phyloP scores from a whole-genome alignment of 2,888 invertebrate species.

The Myopa tessellatipennis region DNA sequence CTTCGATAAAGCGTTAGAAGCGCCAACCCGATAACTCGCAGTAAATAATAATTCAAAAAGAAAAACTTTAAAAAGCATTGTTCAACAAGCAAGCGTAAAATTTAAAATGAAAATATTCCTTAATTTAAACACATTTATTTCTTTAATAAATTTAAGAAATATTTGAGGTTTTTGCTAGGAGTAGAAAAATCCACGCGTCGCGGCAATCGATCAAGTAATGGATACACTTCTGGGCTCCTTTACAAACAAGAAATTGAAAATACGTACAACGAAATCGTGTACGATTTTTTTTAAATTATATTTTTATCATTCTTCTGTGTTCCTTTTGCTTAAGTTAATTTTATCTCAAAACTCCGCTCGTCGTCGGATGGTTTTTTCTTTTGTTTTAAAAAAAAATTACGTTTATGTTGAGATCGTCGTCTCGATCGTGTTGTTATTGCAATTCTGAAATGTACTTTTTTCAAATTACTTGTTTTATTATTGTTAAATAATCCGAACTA shows the following conservation, averaged over 20 bases:
- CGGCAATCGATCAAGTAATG: too few relatives aligned
- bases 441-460: neutral
- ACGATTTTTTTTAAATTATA: too few relatives aligned
- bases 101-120: neutral
- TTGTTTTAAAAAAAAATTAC: too few relatives aligned
- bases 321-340: too few relatives aligned
- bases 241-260: slow-evolving; percentile 1
- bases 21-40: neutral
- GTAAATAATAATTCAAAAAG: neutral
- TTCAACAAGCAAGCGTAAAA: neutral
- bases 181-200: too few relatives aligned
- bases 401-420: too few relatives aligned
- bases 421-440: too few relatives aligned
- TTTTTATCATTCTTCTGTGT: too few relatives aligned
- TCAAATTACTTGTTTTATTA: neutral
- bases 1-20: slow-evolving; percentile 10
- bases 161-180: neutral
- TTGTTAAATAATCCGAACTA: neutral
- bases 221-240: neutral
- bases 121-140: neutral
- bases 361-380: too few relatives aligned
- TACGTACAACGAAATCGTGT: neutral
- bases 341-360: too few relatives aligned
- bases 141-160: neutral
- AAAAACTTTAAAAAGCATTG: neutral